These are phyloP conservation scores for Drosophila lowei DNA, from an alignment of 1,140 invertebrate genomes.

Conservation along the genomic window DNA sequence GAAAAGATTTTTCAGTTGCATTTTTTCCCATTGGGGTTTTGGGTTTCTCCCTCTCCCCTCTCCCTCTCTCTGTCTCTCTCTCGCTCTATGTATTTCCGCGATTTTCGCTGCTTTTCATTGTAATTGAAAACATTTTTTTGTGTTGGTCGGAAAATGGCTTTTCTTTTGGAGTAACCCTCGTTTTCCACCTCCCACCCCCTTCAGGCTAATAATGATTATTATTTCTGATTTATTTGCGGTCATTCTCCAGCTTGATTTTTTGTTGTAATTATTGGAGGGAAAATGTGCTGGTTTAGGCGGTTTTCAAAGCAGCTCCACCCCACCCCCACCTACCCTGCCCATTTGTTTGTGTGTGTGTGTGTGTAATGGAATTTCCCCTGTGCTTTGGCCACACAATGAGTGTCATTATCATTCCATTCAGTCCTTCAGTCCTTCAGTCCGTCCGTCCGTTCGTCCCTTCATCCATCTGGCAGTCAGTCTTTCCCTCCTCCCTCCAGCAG, in stretches of 20 bases:
- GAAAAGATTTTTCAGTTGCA: constrained; percentile 58
- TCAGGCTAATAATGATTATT: constrained; percentile 46
- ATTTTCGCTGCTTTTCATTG: constrained; percentile 10
- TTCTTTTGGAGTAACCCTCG: constrained; percentile 3
- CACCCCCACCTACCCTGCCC: constrained; percentile 15
- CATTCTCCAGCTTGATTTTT: constrained; percentile 30
- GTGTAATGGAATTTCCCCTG: constrained; percentile 51
- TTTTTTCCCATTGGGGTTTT: constrained; percentile 28
- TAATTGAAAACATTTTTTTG: constrained; percentile 56
- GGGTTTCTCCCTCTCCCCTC: background rate
- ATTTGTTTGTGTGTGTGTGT: constrained; percentile 27
- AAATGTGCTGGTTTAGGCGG: constrained; percentile 28
- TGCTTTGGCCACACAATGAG: constrained; percentile 48
- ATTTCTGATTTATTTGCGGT: constrained; percentile 50
- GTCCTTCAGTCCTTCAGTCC: constrained; percentile 16
- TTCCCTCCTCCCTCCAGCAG: background rate
- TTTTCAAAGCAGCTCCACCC: constrained; percentile 25
- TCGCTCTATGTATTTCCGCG: constrained; percentile 4
- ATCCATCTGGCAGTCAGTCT: background rate
- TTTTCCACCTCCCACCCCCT: background rate
- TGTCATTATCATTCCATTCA: constrained; percentile 56
- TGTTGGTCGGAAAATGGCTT: constrained; percentile 4
- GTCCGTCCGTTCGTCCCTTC: background rate
- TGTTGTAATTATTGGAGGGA: constrained; percentile 45
- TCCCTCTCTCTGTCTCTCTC: background rate